Conservation (phyloP, 2,113 vertebrate species). For the Microcebus griseorufus region DNA sequence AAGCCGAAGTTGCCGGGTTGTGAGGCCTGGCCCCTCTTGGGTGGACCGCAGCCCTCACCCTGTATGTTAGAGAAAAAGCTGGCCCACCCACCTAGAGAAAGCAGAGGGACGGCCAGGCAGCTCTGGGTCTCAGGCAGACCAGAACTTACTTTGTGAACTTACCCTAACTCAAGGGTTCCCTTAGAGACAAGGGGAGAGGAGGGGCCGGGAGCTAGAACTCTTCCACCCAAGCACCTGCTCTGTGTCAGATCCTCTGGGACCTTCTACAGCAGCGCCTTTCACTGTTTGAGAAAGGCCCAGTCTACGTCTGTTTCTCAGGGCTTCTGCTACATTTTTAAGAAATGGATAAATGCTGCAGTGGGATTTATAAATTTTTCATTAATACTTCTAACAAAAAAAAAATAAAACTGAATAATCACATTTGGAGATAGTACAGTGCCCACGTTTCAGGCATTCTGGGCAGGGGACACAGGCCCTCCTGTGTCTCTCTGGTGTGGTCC, state of each 20-base stretch:
- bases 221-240: neutral
- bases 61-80: neutral
- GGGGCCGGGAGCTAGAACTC: too few relatives aligned
- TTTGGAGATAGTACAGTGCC: neutral
- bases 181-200: neutral
- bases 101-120: neutral
- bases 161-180: neutral
- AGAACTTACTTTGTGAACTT: neutral
- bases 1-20: neutral
- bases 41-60: neutral
- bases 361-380: neutral
- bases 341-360: neutral
- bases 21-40: neutral
- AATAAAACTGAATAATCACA: neutral
- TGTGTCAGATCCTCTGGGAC: neutral
- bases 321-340: neutral
- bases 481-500: neutral
- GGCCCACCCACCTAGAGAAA: constrained; percentile 58
- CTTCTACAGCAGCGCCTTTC: neutral
- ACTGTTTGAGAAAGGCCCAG: neutral
- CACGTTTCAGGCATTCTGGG: neutral
- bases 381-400: neutral
- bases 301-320: neutral
- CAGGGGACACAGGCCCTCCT: neutral
- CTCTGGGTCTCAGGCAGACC: neutral